Base-by-base conservation (phyloP, 2,888 invertebrate genomes). In the Acrocyrtus sp. region DNA sequence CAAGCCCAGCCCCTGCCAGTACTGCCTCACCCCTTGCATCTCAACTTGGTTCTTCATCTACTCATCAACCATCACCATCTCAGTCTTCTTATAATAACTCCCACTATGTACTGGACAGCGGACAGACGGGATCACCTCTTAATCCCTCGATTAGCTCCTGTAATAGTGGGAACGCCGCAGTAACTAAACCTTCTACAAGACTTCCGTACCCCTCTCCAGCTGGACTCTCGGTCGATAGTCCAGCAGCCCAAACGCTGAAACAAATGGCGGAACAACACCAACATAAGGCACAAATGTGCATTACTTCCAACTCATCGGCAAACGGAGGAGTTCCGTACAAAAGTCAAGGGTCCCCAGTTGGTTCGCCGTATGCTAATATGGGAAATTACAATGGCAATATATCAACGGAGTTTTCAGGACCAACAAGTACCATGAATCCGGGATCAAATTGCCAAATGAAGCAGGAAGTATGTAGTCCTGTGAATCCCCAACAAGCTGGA, bases 191-290 rank as follows among this genome's bases (percentile, higher is more conserved):
- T 24, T 76, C 74, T 12, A 70, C 67, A 29, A 78, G 72, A 75
- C 81, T 78, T 69, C 81, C 81, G 1, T 80, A 78, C 67, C 75
- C 82, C 22, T 79, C 81, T 2, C 77, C 81, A 41, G 72, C 75
- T 5, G 70, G 63, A 21, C 47, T 79, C 47, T 74, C 81, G 12
- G 75, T 82, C 39, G 82, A 82, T 61, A 94, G 95, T 72, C 93
- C 96, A 24, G 97, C 97, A 0, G 96, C 96, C 56, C 95, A 96
- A 86, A 96, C 96, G 0, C 87, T 97, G 61, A 96, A 96, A 84
- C 96, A 96, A 83, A 96, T 96, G 96, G 96, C 96, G 43, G 96
- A 96, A 84, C 96, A 96, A 84, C 96, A 96, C 85, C 96, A 96
- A 85, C 94, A 94, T 85, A 92, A 92, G 84, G 90, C 88, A 78